phyloP scores from a whole-genome alignment of 92 coral and sea anemone genomes.

The Porites cylindrica region DNA sequence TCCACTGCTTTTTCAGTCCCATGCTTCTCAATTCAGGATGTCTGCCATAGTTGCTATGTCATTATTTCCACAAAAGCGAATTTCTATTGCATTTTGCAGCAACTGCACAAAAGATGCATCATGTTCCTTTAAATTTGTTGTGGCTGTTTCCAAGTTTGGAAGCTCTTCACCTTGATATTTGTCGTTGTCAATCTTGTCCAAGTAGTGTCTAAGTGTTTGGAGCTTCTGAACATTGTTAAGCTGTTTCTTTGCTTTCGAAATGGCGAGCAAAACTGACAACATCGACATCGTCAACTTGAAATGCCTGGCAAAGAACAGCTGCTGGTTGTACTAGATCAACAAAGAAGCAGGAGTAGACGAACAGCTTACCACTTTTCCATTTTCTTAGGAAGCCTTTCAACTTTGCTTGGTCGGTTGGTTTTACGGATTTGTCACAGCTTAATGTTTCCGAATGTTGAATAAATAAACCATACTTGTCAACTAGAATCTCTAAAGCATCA shows the following conservation, averaged over 20 bases:
- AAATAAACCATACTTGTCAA: slow-evolving; percentile 59
- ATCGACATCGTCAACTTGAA: slow-evolving; percentile 62
- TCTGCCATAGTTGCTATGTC: slow-evolving; percentile 37
- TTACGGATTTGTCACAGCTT: slow-evolving; percentile 63
- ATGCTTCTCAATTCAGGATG: slow-evolving; percentile 53
- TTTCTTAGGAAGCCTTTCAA: slow-evolving; percentile 53
- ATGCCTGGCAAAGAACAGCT: slow-evolving; percentile 45
- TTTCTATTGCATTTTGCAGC: slow-evolving; percentile 39
- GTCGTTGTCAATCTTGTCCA: slow-evolving; percentile 45
- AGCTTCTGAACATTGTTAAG: slow-evolving; percentile 41
- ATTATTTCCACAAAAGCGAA: slow-evolving; percentile 44
- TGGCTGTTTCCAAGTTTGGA: slow-evolving; percentile 2
- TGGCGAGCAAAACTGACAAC: slow-evolving; percentile 41
- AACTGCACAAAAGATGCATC: slow-evolving; percentile 22
- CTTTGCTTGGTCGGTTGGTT: slow-evolving; percentile 53
- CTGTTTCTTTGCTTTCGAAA: slow-evolving; percentile 47
- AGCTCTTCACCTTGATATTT: slow-evolving; percentile 52
- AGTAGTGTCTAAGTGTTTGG: slow-evolving; percentile 37
- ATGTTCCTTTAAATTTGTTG: slow-evolving; percentile 37
- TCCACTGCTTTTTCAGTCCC: slow-evolving; percentile 12
- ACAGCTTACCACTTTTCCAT: slow-evolving; percentile 41
- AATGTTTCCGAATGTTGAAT: slow-evolving; percentile 57
- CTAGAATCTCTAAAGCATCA: slow-evolving; percentile 40
- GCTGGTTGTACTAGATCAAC: slow-evolving; percentile 56
- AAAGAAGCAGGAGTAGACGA: slow-evolving; percentile 49